Conservation (phyloP, 2,797 vertebrate genomes). For the Mormyrops boulengeri region DNA sequence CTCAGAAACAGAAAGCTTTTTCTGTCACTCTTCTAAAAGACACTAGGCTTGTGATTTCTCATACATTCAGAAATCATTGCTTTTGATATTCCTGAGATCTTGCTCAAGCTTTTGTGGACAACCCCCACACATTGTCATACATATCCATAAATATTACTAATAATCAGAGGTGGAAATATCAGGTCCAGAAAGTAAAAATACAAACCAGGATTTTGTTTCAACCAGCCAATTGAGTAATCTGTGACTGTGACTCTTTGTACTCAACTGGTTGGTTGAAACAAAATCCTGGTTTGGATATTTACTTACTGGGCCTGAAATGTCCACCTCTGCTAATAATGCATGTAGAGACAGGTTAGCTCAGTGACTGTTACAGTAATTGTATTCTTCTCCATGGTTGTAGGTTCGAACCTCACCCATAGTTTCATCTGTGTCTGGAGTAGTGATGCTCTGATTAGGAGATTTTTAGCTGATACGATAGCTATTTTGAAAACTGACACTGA, state of each 20-base stretch:
- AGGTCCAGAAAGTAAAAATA: no score
- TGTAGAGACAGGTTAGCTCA: not conserved
- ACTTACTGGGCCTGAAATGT: no score
- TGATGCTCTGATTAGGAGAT: no score
- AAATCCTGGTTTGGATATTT: no score
- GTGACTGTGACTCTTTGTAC: no score
- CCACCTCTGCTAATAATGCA: not conserved
- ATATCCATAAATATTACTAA: not conserved
- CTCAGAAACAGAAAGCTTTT: not conserved
- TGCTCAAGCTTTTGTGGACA: not conserved
- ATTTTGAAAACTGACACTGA: no score
- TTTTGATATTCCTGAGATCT: not conserved
- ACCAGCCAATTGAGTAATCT: no score
- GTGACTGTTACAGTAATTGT: not conserved
- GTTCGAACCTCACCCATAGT: not conserved
- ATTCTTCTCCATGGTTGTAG: not conserved
- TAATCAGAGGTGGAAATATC: not conserved
- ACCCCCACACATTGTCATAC: not conserved
- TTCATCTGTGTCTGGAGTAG: not conserved
- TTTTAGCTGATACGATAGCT: no score
- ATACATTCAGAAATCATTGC: not conserved
- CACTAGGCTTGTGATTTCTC: not conserved
- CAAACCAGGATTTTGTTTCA: no score
- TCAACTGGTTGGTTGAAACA: no score
- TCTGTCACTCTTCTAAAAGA: not conserved